Percentiles rank a stretch among this genome's conserved stretches.
Conservation (phyloP, 2,888 invertebrate species). For the Cantharis rustica region DNA sequence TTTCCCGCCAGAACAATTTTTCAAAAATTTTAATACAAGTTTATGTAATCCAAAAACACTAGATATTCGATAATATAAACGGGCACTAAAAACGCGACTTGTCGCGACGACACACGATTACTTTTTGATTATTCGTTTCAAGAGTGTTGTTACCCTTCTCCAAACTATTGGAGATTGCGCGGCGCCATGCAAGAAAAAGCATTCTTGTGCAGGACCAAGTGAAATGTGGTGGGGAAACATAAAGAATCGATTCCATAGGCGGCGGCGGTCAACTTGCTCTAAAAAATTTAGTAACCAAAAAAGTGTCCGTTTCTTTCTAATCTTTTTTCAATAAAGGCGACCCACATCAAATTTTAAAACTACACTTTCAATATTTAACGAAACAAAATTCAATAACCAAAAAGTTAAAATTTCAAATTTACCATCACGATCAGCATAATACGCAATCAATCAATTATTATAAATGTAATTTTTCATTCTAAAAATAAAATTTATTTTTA, state of each 20-base stretch:
- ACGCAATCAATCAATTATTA: neutral
- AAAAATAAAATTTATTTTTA: neutral
- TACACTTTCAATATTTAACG: neutral
- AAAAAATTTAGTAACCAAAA: slow-evolving; percentile 13
- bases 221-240: slow-evolving; percentile 31
- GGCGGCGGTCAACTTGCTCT: slow-evolving; percentile 22
- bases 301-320: slow-evolving; percentile 7
- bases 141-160: slow-evolving; percentile 35
- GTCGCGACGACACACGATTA: slow-evolving; percentile 46
- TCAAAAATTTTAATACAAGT: slow-evolving; percentile 13
- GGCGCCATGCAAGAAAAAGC: slow-evolving; percentile 39
- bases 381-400: neutral
- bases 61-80: slow-evolving; percentile 29
- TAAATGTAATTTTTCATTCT: neutral
- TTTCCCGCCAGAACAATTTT: slow-evolving; percentile 17
- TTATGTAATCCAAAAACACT: slow-evolving; percentile 28
- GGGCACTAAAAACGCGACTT: slow-evolving; percentile 41
- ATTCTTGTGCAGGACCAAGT: slow-evolving; percentile 33
- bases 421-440: neutral
- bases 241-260: slow-evolving; percentile 32
- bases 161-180: slow-evolving; percentile 46
- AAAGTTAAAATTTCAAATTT: neutral
- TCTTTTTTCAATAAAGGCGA: neutral
- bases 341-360: neutral
- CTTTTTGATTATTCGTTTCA: slow-evolving; percentile 51